These are phyloP conservation scores for Diachrysia chrysitis DNA, from an alignment of 2,888 invertebrate species.

Conservation along the genomic window DNA sequence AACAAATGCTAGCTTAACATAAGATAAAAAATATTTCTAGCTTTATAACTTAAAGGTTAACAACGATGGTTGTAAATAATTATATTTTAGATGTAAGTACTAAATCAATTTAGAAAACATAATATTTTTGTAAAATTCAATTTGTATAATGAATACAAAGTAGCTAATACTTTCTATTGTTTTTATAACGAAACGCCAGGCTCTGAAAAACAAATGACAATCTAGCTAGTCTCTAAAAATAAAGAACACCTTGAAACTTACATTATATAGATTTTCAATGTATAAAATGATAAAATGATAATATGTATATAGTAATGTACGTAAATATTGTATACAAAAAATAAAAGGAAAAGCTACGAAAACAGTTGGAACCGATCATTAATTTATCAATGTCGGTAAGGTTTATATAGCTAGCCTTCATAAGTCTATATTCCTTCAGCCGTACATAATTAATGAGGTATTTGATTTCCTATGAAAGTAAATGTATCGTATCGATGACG, in stretches of 20 bases:
- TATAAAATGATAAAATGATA: too few relatives aligned
- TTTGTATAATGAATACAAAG: too few relatives aligned
- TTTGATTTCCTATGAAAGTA: conserved; percentile 57
- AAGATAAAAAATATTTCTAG: too few relatives aligned
- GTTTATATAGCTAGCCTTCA: conserved; percentile 62
- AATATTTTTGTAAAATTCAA: too few relatives aligned
- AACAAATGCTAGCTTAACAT: too few relatives aligned
- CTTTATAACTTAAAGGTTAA: too few relatives aligned
- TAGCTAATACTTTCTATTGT: too few relatives aligned
- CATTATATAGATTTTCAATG: background rate
- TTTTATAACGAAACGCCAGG: background rate
- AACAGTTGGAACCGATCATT: conserved; percentile 48
- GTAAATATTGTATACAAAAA: conserved; percentile 31
- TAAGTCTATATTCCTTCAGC: conserved; percentile 58
- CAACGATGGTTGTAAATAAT: too few relatives aligned
- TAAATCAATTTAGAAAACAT: too few relatives aligned
- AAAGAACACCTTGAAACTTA: background rate
- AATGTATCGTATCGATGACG: conserved; percentile 68
- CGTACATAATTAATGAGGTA: conserved; percentile 54
- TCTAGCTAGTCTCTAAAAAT: background rate
- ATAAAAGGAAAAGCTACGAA: conserved; percentile 40
- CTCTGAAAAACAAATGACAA: background rate
- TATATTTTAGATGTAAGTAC: too few relatives aligned
- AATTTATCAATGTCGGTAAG: conserved; percentile 55
- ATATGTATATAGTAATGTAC: too few relatives aligned